Conservation (phyloP, 2,888 invertebrate species). For the Pheosia gnoma region DNA sequence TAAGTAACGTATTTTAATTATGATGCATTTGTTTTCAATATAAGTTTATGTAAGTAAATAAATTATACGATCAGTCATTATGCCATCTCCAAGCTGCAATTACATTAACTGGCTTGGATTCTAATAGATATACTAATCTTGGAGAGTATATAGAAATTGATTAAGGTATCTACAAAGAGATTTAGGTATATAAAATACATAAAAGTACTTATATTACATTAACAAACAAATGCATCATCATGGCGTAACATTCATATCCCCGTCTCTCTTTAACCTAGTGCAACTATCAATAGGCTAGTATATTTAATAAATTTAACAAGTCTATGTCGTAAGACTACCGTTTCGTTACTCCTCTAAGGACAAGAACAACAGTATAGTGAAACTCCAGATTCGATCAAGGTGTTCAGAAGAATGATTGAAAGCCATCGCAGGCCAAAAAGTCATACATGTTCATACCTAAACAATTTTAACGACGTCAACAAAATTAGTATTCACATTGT, state of each 20-base stretch:
- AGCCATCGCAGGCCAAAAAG: conserved; percentile 72
- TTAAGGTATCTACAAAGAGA: conserved; percentile 1
- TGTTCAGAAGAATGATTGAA: conserved; percentile 42
- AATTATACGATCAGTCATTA: conserved; percentile 2
- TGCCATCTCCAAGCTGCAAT: not conserved
- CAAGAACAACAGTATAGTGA: conserved; percentile 61
- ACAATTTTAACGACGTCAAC: conserved; percentile 60
- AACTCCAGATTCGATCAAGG: conserved; percentile 40
- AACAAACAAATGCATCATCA: conserved; percentile 37
- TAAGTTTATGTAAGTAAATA: not conserved
- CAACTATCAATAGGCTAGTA: conserved; percentile 67
- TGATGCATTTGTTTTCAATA: conserved; percentile 42
- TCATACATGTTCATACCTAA: conserved; percentile 58
- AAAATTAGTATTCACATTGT: conserved; percentile 62
- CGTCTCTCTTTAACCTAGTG: conserved; percentile 59
- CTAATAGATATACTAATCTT: not conserved
- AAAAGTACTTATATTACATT: not conserved
- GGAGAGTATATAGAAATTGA: conserved; percentile 1
- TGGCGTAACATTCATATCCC: conserved; percentile 17
- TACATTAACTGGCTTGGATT: not conserved
- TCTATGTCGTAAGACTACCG: conserved; percentile 45
- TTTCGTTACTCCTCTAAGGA: conserved; percentile 61
- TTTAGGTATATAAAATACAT: not conserved
- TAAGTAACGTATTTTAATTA: conserved; percentile 19
- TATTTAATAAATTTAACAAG: conserved; percentile 70